Evolutionary conservation across 2,888 invertebrate species (phyloP), one percentile per base, ranked within the genome.

Genomic region (Ypsolopha sequella): DNA sequence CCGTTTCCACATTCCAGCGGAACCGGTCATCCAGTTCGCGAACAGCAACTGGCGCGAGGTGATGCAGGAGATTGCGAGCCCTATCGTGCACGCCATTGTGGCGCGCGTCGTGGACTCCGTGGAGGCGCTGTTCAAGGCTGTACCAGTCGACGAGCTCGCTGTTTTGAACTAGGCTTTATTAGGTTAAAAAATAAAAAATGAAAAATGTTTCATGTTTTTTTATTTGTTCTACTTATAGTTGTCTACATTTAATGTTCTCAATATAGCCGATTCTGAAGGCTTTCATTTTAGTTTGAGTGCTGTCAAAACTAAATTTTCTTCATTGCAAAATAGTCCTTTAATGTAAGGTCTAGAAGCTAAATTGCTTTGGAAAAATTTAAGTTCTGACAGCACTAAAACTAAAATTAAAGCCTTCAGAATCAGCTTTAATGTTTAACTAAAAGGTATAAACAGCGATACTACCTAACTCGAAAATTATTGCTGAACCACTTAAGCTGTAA

Each of bases 21-120:
- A 62, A 1, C 76, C 84, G 2, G 72, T 84, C 0, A 53, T 63
- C 43, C 55, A 67, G 2, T 80, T 84, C 57, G 60, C 76, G 6
- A 85, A 85, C 58, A 53, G 47, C 1, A 76, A 73, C 58, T 84
- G 85, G 84, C 56, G 57, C 1, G 76, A 79, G 0, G 80, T 85
- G 47, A 80, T 85, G 78, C 54, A 63, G 9, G 84, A 85, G 55
- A 60, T 84, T 3, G 78, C 80, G 0, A 73, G 78, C 0, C 81
- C 82, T 0, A 72, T 85, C 35, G 74, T 80, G 0, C 53, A 56
- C 7, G 73, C 76, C 7, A 73, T 81, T 39, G 67, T 80, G 0
- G 53, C 62, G 1, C 60, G 65, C 1, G 73, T 76, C 1, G 60
- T 79, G 0, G 61, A 73, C 0, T 61, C 56, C 0, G 68, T 80